Conservation (phyloP, 1,140 invertebrate genomes). For the Pseudobourletiella spinata region DNA sequence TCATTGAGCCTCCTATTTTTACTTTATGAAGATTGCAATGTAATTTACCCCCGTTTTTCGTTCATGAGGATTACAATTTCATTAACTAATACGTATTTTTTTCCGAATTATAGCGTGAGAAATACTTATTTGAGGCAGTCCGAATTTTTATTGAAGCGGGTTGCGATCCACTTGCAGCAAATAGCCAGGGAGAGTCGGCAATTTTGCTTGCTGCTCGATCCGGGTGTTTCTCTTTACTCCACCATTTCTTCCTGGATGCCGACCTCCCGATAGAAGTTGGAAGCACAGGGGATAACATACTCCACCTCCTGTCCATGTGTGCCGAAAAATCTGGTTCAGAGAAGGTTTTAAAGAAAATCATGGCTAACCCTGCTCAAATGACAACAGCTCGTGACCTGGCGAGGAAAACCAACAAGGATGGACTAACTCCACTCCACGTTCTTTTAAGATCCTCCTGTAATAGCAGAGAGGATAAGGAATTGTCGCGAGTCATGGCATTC, state of each 20-base stretch:
- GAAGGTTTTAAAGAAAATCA: constrained; percentile 3
- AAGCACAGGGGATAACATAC: background rate
- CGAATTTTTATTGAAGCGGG: constrained; percentile 7
- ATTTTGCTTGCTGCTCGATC: background rate
- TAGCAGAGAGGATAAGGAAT: background rate
- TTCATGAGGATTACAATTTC: background rate
- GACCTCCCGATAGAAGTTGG: background rate
- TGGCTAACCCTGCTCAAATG: background rate
- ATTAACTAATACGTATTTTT: background rate
- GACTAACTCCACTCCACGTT: background rate
- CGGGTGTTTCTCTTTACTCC: constrained; percentile 7
- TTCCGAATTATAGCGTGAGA: background rate
- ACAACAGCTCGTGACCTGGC: background rate
- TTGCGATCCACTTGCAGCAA: constrained; percentile 5
- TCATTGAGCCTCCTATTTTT: too few relatives aligned
- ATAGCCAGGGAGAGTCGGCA: constrained; percentile 7
- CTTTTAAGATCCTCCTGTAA: background rate
- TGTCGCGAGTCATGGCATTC: background rate
- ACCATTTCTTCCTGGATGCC: background rate
- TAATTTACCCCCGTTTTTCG: too few relatives aligned
- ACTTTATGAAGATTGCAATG: too few relatives aligned
- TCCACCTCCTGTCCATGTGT: constrained; percentile 12
- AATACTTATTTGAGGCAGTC: background rate
- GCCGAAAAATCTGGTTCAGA: background rate
- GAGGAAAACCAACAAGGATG: background rate